phyloP scores from a whole-genome alignment of 2,888 invertebrate species.

The Eulithis prunata region DNA sequence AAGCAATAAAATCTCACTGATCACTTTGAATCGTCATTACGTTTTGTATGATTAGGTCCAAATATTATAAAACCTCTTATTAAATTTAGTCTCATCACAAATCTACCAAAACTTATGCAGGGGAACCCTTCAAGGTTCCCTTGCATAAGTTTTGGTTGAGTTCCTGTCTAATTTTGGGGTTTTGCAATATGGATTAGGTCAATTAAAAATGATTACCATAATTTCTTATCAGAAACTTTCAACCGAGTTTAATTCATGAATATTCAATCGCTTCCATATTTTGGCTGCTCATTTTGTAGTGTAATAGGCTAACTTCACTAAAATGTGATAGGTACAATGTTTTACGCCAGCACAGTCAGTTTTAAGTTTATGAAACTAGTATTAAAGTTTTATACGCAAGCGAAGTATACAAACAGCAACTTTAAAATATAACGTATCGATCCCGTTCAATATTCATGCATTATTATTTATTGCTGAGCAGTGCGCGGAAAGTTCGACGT shows the following conservation, averaged over 20 bases:
- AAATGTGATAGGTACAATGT: conserved; percentile 42
- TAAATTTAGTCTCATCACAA: conserved; percentile 12
- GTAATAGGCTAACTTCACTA: conserved; percentile 44
- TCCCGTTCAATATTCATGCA: conserved; percentile 58
- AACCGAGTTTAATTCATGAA: conserved; percentile 66
- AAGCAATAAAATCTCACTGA: no score
- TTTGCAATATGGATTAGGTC: conserved; percentile 74
- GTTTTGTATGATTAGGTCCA: no score
- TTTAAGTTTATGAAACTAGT: conserved; percentile 20
- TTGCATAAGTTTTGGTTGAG: conserved; percentile 59
- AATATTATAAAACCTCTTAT: conserved; percentile 11
- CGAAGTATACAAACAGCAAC: conserved; percentile 50
- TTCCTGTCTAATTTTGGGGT: conserved; percentile 53
- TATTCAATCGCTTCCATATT: conserved; percentile 62
- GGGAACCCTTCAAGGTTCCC: conserved; percentile 42
- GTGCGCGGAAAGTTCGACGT: conserved; percentile 62
- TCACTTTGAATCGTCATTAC: no score
- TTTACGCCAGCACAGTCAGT: conserved; percentile 24
- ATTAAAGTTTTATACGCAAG: conserved; percentile 29
- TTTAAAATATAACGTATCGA: conserved; percentile 62
- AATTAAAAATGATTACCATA: conserved; percentile 78
- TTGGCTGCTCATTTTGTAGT: conserved; percentile 56
- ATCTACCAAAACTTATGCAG: no score
- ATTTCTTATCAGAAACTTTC: conserved; percentile 73
- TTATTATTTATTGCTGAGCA: conserved; percentile 67